Evolutionary conservation across 30 jellyfish, hydroid and myxozoan species (phyloP), one percentile per base, ranked within the genome.

Genomic region (Hydractinia echinata): DNA sequence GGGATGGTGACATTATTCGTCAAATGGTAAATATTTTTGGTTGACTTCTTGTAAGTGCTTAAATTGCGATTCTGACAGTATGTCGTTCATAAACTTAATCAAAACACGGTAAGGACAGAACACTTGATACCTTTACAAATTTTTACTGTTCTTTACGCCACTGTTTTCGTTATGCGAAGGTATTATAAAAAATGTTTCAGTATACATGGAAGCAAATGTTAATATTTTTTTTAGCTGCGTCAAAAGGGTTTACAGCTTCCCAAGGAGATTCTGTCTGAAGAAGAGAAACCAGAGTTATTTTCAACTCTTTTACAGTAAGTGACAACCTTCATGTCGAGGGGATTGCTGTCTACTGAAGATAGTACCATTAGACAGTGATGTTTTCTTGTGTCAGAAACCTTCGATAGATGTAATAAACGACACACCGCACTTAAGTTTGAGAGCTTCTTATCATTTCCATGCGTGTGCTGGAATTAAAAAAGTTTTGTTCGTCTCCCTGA

Each of bases 1-100:
- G 97, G 97, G 87, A 90, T 55, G 95, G 80, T 61, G 95, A 90
- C 76, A 81, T 85, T 16, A 81, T 90, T 4, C 20, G 97, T 48
- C 87, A 72, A 85, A 90, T 90, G 97, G 97, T 82, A 81, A 54
- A 85, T 10, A 21, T 4, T 51, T 13, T 5, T 4, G n/a, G 18
- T 21, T 18, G 18, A 21, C 48, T 11, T 21, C 21, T 60, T 13
- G 70, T 13, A 60, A 60, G 18, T 60, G 18, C 18, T 13, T 16
- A 60, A 60, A 60, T 14, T 60, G 70, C 18, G 70, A 60, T 60
- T 60, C 18, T 14, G 2, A 13, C 18, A 60, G n/a, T 60, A 13
- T 60, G 70, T 13, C 10, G 68, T n/a, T n/a, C 2, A 30, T 30
- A 30, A 30, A 60, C n/a, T 0, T 60, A 60, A 60, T 13, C 18